A percentile compares a stretch with the other conserved stretches of the same genome.
Evolutionary conservation across 1,140 invertebrate species (phyloP).

Genomic region (Aradophagus sp.): DNA sequence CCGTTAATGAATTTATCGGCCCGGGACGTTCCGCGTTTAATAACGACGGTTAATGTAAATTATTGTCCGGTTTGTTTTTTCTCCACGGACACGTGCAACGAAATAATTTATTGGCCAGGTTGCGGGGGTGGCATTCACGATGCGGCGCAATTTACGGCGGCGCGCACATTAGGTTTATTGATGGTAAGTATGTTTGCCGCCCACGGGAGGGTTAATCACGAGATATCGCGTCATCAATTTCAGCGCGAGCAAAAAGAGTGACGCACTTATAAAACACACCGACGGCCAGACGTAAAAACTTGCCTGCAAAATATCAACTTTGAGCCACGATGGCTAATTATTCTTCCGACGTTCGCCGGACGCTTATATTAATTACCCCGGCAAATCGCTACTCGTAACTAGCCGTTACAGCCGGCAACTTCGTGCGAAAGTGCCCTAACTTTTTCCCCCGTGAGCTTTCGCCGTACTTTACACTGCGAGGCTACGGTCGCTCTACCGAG

Average conservation of each 20-base stretch:
- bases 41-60: constrained; percentile 47
- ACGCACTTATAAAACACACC: constrained; percentile 36
- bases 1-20: constrained; percentile 40
- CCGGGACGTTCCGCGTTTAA: constrained; percentile 26
- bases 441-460: no score
- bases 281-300: constrained; percentile 32
- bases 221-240: constrained; percentile 53
- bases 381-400: constrained; percentile 8
- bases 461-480: no score
- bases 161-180: constrained; percentile 54
- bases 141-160: constrained; percentile 48
- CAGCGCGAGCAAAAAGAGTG: constrained; percentile 30
- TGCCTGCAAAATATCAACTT: constrained; percentile 47
- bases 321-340: constrained; percentile 41
- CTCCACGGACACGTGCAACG: not conserved
- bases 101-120: constrained; percentile 44
- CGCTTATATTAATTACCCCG: constrained; percentile 31
- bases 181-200: constrained; percentile 55
- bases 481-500: no score
- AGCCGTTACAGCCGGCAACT: no score
- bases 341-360: constrained; percentile 29
- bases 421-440: no score
- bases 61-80: constrained; percentile 26
- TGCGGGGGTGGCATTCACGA: constrained; percentile 53
- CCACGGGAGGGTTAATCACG: constrained; percentile 55